Conservation (phyloP, 2,888 invertebrate species). For the Eurois occulta region DNA sequence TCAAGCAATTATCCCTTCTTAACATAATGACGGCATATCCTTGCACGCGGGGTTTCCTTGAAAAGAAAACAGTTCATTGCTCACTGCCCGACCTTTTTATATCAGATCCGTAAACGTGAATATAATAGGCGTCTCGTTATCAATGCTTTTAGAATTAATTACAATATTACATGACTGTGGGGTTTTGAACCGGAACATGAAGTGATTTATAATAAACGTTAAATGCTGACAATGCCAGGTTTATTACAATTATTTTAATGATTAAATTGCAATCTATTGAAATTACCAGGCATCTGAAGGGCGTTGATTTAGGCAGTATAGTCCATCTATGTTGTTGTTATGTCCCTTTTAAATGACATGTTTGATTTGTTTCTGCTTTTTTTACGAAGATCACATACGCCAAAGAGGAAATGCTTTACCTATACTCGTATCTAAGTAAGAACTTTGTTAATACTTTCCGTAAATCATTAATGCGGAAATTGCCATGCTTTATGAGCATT, state of each 20-base stretch:
- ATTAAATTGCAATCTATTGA: constrained; percentile 9
- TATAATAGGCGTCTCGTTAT: constrained; percentile 43
- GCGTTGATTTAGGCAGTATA: background rate
- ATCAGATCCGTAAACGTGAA: constrained; percentile 58
- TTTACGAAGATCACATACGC: background rate
- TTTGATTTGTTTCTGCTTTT: background rate
- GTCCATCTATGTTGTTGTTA: background rate
- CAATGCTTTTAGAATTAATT: constrained; percentile 63
- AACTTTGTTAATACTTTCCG: no score
- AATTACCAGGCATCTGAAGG: background rate
- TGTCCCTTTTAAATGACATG: background rate
- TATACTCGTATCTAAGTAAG: background rate
- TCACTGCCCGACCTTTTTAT: constrained; percentile 39
- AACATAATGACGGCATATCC: constrained; percentile 41
- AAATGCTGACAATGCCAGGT: constrained; percentile 24
- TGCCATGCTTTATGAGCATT: no score
- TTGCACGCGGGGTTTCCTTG: constrained; percentile 57
- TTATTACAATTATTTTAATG: constrained; percentile 36
- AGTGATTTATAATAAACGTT: constrained; percentile 27
- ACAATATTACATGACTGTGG: constrained; percentile 43
- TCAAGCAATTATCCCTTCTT: constrained; percentile 34
- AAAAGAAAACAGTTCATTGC: constrained; percentile 59
- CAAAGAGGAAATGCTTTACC: background rate
- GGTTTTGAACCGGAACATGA: constrained; percentile 62
- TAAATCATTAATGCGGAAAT: no score